Conservation (phyloP, 2,888 invertebrate species). For the Sesia bembeciformis region DNA sequence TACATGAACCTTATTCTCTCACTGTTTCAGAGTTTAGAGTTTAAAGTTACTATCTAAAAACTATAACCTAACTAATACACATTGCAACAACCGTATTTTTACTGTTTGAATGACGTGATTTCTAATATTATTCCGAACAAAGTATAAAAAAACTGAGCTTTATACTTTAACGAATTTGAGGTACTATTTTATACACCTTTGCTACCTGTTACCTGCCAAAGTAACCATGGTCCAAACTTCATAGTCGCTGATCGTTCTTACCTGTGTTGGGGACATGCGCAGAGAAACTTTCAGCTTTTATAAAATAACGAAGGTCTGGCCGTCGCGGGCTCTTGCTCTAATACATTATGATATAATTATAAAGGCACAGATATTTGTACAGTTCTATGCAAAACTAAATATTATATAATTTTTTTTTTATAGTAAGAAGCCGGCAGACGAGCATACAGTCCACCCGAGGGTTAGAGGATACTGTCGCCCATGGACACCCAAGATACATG, state of each 20-base stretch:
- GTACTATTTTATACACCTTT: constrained; percentile 4
- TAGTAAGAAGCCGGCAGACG: no score
- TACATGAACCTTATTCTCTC: constrained; percentile 32
- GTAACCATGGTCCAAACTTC: no score
- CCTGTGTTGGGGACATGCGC: constrained; percentile 3
- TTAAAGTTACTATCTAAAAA: constrained; percentile 3
- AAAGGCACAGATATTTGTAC: no score
- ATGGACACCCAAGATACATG: no score
- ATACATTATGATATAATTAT: no score
- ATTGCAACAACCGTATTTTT: constrained; percentile 15
- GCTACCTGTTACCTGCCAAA: constrained; percentile 4
- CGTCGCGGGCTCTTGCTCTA: constrained; percentile 1
- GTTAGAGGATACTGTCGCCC: no score
- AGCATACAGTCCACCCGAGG: no score
- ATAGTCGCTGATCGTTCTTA: constrained; percentile 3
- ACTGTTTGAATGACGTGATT: constrained; percentile 3
- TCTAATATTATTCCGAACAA: no score
- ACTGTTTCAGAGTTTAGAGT: background rate
- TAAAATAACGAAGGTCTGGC: constrained; percentile 5
- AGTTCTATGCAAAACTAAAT: no score
- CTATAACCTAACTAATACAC: background rate
- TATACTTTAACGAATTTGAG: constrained; percentile 3
- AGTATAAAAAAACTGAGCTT: background rate
- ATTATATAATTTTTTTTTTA: no score
- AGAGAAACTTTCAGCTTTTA: constrained; percentile 5